Evolutionary conservation across 1,140 invertebrate species (phyloP).

Genomic region (Nautilus pompilius): DNA sequence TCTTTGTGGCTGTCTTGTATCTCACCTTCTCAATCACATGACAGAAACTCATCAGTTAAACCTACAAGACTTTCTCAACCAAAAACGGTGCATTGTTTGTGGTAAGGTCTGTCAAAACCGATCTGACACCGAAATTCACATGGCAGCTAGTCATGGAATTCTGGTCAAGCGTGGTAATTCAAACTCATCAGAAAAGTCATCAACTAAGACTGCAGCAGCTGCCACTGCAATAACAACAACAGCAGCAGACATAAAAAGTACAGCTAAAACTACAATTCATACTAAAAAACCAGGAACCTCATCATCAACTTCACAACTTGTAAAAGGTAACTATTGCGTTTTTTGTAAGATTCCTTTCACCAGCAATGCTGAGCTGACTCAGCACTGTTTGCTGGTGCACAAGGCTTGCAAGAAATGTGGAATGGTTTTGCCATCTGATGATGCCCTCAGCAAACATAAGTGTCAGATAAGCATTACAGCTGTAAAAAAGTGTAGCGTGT

Average conservation of each 20-base stretch:
- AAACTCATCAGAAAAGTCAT: slow-evolving; percentile 9
- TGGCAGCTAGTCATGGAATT: slow-evolving; percentile 38
- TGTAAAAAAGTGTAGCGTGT: slow-evolving; percentile 33
- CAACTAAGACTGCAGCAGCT: neutral
- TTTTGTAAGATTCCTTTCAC: slow-evolving; percentile 42
- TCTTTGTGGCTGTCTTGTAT: slow-evolving; percentile 28
- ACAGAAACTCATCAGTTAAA: slow-evolving; percentile 18
- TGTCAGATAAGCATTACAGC: slow-evolving; percentile 17
- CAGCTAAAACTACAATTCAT: too few species aligned
- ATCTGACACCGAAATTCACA: slow-evolving; percentile 35
- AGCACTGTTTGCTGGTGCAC: slow-evolving; percentile 43
- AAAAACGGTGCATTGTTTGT: slow-evolving; percentile 42
- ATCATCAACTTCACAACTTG: slow-evolving; percentile 15
- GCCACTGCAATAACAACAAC: neutral
- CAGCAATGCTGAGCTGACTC: slow-evolving; percentile 44
- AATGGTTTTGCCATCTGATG: slow-evolving; percentile 39
- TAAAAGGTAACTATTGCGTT: slow-evolving; percentile 42
- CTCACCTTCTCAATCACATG: slow-evolving; percentile 37
- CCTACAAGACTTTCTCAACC: slow-evolving; percentile 16
- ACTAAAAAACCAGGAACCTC: slow-evolving; percentile 1
- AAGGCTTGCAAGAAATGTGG: slow-evolving; percentile 45
- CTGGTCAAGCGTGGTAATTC: slow-evolving; percentile 29
- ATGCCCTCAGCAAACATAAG: slow-evolving; percentile 31
- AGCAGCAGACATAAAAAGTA: too few species aligned
- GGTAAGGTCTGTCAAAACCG: slow-evolving; percentile 27